Base-by-base conservation (phyloP, 23 tunicate species). In the Oikopleura vanhoeffeni region DNA sequence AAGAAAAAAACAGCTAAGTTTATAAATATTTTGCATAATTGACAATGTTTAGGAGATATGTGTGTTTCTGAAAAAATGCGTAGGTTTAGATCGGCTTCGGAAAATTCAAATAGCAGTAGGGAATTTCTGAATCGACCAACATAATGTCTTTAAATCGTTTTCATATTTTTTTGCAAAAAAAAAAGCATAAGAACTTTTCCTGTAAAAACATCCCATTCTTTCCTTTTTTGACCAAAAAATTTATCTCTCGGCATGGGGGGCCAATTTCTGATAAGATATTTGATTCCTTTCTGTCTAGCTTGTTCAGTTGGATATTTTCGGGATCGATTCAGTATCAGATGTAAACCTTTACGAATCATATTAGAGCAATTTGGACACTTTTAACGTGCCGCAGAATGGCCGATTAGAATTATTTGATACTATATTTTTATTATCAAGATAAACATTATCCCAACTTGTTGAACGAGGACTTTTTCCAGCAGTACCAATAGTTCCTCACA, bases 231-330 rank as follows among this genome's bases (percentile, higher is more conserved):
- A 90, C 39, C 41, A 84, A 85, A 84, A 90, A 93, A 84, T 86
- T 90, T 89, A 93, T 90, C 0, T 93, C 96, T 84, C 30, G 98
- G 98, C 88, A 90, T 90, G 18, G 98, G 98, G 40, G 98, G 94
- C 41, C 84, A 85, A 41, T 91, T 93, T 41, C 90, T 94, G 84
- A 86, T 89, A 60, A 86, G 87, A 34, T 86, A 85, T 85, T 83
- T 90, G 36, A 93, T 86, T 0, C 98, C 98, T 41, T 89, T 83
- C 83, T 41, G 58, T 49, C 98, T 41, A 0, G 98, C 98, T 79
- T 90, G 89, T 40, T 85, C 67, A 3, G 88, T 57, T 0, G 97
- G 85, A 0, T 89, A 18, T 28, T 91, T 85, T 93, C 98, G 67
- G 88, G 90, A 0, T 85, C 86, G 34, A 90, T 86, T 39, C 90